Evolutionary conservation across 1,140 invertebrate genomes (phyloP).

Genomic region (Nylanderia fulva): DNA sequence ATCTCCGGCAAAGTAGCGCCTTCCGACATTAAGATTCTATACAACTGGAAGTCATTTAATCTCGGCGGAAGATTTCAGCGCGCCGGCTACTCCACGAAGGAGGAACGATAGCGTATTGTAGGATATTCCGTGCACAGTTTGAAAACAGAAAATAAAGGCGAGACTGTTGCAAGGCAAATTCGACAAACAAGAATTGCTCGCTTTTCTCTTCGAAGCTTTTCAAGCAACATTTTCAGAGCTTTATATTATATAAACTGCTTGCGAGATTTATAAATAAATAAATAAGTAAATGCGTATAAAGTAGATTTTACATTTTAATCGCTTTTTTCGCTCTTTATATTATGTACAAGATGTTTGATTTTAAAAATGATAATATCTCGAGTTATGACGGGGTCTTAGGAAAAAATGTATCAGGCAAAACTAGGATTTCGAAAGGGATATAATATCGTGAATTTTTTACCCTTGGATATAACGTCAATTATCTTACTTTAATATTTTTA

Average conservation of each 20-base stretch:
- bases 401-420: too few relatives aligned
- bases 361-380: too few relatives aligned
- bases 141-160: conserved; percentile 52
- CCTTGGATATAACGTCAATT: too few relatives aligned
- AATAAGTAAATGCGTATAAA: background rate
- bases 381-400: too few relatives aligned
- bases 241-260: conserved; percentile 1
- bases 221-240: background rate
- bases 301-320: background rate
- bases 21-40: conserved; percentile 61
- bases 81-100: conserved; percentile 34
- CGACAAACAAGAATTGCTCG: conserved; percentile 27
- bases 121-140: conserved; percentile 47
- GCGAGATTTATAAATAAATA: conserved; percentile 3
- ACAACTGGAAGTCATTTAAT: conserved; percentile 62
- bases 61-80: conserved; percentile 57
- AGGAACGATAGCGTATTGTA: conserved; percentile 33
- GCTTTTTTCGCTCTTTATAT: too few relatives aligned
- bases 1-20: conserved; percentile 53
- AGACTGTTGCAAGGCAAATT: conserved; percentile 51
- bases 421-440: too few relatives aligned
- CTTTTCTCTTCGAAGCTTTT: background rate
- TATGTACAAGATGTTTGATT: too few relatives aligned
- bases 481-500: too few relatives aligned
- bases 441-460: too few relatives aligned